phyloP scores from a whole-genome alignment of 2,797 vertebrate species.

The Dryobates pubescens region DNA sequence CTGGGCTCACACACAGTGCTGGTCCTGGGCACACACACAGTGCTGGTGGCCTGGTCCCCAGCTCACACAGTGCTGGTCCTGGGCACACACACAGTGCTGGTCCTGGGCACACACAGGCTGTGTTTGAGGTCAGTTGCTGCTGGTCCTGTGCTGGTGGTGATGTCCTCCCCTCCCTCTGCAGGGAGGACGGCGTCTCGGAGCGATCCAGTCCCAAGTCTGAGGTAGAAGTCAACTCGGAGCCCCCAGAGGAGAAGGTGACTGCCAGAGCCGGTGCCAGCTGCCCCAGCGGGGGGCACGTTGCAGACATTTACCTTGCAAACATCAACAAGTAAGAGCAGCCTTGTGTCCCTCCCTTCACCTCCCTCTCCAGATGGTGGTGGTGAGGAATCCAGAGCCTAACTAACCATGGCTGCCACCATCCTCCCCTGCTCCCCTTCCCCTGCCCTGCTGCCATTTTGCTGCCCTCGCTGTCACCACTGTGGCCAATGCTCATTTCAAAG shows the following conservation, averaged over 20 bases:
- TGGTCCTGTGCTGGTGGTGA: conserved; percentile 48
- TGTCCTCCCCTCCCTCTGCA: conserved; percentile 73
- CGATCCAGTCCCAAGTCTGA: conserved; percentile 94
- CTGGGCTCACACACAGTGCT: too few relatives aligned
- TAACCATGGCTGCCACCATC: neutral
- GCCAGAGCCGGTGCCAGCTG: conserved; percentile 91
- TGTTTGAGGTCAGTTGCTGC: neutral
- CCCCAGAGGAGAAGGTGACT: conserved; percentile 91
- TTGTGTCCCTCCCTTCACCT: conserved; percentile 55
- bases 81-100: too few relatives aligned
- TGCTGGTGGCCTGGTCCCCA: neutral
- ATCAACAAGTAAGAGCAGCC: conserved; percentile 92
- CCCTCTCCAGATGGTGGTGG: neutral
- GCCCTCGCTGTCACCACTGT: neutral
- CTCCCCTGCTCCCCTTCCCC: neutral
- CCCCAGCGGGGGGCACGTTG: conserved; percentile 93
- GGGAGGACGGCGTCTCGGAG: conserved; percentile 86
- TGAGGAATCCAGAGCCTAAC: neutral
- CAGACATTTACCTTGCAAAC: conserved; percentile 97
- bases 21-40: too few relatives aligned
- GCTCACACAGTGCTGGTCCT: too few relatives aligned
- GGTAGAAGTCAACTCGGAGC: conserved; percentile 83
- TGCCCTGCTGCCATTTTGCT: neutral
- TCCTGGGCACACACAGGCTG: neutral
- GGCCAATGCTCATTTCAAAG: neutral